A percentile compares a stretch with the other conserved stretches of the same genome.
Conservation (phyloP, 2,113 vertebrate species). For the Crotalus tigris region DNA sequence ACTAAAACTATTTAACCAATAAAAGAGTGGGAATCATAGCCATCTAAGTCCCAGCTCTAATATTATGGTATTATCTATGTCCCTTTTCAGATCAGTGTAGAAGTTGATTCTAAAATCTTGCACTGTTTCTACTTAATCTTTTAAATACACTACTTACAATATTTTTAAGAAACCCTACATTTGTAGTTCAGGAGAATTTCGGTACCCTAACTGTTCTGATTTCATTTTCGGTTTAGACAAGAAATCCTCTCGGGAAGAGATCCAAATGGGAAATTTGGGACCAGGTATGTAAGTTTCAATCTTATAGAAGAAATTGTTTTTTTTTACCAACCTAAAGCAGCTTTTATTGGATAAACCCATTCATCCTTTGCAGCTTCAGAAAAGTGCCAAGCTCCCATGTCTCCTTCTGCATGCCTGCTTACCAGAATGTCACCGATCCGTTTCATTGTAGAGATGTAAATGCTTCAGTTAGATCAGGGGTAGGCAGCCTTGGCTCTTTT, state of each 20-base stretch:
- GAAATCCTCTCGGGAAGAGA: constrained; percentile 87
- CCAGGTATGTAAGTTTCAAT: constrained; percentile 75
- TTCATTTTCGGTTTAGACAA: constrained; percentile 69
- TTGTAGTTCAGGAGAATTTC: neutral
- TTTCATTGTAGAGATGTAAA: neutral
- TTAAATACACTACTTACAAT: neutral
- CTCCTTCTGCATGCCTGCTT: neutral
- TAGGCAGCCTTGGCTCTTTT: no score
- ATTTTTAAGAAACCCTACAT: neutral
- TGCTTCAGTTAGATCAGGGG: neutral
- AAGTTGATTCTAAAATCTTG: neutral
- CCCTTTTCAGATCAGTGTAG: neutral
- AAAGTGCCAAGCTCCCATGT: no score
- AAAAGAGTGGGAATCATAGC: neutral
- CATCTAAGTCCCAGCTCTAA: neutral
- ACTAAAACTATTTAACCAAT: neutral
- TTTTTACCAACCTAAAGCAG: neutral
- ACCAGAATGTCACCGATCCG: neutral
- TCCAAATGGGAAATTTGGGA: constrained; percentile 91
- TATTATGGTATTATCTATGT: neutral
- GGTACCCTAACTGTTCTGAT: constrained; percentile 45
- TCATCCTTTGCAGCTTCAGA: neutral
- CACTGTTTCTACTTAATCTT: neutral
- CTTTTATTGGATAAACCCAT: neutral
- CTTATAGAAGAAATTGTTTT: neutral